phyloP scores from a whole-genome alignment of 2,797 vertebrate genomes.

The Ciconia nigra region DNA sequence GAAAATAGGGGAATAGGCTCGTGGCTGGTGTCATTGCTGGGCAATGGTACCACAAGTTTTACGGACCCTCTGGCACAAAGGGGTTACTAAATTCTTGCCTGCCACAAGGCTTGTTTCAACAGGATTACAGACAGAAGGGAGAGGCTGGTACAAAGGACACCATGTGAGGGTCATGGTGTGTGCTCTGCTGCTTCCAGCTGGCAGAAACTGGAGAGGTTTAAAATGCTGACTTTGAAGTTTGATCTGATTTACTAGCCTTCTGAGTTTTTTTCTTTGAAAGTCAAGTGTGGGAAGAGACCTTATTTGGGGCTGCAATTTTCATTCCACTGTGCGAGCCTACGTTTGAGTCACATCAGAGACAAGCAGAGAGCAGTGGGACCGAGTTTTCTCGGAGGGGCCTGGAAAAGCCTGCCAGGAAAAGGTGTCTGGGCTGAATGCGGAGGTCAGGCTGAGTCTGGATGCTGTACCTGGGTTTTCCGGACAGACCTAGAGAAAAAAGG shows the following conservation, averaged over 20 bases:
- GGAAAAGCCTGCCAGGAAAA: neutral
- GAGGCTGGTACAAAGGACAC: conserved; percentile 4
- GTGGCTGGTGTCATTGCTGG: neutral
- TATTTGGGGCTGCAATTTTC: neutral
- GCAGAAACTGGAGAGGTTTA: neutral
- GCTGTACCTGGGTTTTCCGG: neutral
- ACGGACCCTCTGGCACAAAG: neutral
- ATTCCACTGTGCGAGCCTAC: neutral
- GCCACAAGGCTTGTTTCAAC: neutral
- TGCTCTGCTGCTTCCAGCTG: neutral
- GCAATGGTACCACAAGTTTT: neutral
- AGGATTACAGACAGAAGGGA: neutral
- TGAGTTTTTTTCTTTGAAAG: neutral
- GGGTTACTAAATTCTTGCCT: neutral
- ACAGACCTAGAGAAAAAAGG: neutral
- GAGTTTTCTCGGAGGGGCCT: neutral
- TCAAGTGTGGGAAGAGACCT: neutral
- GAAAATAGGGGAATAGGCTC: neutral
- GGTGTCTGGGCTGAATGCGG: neutral
- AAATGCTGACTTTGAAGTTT: conserved; percentile 11
- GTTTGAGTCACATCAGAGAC: neutral
- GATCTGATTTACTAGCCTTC: conserved; percentile 3
- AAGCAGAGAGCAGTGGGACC: neutral
- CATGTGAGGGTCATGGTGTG: neutral
- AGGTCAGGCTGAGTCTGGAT: neutral